Evolutionary conservation across 2,888 invertebrate species (phyloP).

Genomic region (Bombyx huttoni): DNA sequence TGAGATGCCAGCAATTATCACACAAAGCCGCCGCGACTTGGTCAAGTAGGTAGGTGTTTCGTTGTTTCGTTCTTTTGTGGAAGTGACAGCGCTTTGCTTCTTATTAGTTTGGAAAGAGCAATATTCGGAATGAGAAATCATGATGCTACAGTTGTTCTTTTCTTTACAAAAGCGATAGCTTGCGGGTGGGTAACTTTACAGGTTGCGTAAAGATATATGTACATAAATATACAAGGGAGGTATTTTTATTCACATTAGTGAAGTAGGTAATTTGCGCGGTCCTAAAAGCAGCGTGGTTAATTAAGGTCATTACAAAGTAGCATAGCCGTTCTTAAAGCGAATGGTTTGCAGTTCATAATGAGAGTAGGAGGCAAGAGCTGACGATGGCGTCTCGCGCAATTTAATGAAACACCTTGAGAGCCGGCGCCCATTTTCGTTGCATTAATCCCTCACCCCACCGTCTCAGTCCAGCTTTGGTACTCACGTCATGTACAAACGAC

Average conservation of each 20-base stretch:
- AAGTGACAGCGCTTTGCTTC: neutral
- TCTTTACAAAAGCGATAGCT: neutral
- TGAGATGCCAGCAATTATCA: neutral
- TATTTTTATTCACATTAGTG: slow-evolving; percentile 31
- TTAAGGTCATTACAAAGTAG: slow-evolving; percentile 71
- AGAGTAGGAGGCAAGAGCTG: slow-evolving; percentile 59
- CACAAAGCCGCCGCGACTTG: neutral
- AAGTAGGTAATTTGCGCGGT: slow-evolving; percentile 67
- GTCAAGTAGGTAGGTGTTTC: neutral
- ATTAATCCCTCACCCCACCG: slow-evolving; percentile 52
- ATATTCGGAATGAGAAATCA: slow-evolving; percentile 1
- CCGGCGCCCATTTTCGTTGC: slow-evolving; percentile 61
- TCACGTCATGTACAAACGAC: neutral
- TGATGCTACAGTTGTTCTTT: neutral
- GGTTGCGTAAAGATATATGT: too few species aligned
- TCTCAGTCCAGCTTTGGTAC: slow-evolving; percentile 12
- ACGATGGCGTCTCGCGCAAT: slow-evolving; percentile 60
- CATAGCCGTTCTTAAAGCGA: slow-evolving; percentile 69
- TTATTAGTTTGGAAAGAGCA: neutral
- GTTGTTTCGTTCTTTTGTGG: neutral
- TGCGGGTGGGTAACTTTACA: neutral
- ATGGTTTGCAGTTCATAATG: slow-evolving; percentile 70
- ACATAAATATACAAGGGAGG: neutral
- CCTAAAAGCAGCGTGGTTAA: slow-evolving; percentile 72
- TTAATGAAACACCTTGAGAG: slow-evolving; percentile 72